Evolutionary conservation across 2,888 invertebrate genomes (phyloP), one percentile per base, ranked within the genome.

Genomic region (Pristionchus maxplancki): DNA sequence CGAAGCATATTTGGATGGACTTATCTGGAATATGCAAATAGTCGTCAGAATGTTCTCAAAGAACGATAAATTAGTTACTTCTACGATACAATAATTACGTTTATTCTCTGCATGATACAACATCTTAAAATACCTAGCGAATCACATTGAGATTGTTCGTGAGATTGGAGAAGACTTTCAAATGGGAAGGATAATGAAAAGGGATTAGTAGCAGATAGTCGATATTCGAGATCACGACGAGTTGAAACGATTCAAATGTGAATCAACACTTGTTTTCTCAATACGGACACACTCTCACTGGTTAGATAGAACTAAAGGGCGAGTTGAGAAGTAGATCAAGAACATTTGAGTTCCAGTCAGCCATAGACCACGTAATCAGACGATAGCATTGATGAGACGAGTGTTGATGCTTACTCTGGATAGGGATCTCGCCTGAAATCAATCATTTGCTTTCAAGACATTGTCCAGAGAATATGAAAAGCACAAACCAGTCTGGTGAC

Each of bases 331-430:
- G 44, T 48, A 13, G 13, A 48, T 48, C 44, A 48, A 48, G 13
- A 48, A 48, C 13, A 48, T 48, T 9, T 13, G 44, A 48, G 6
- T 48, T 48, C 50, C 50, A 50, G 20, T 17, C 28, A 64, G 28
- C 9, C 28, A 31, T 31, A 28, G 64, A 67, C 31, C 34, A 67
- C 67, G 17, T 31, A 67, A 31, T 82, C 50, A 84, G 6, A 84
- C 84, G 34, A 84, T 84, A 4, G 84, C 34, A 40, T 84, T 84
- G 58, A 84, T 84, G 11, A 84, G 84, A 17, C 84, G 84, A 34
- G 58, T 37, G 84, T 84, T 84, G 58, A 84, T 84, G 62, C 84
- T 84, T 8, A 84, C 84, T 20, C 84, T n/a, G 6, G 84, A 84
- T 4, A 84, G 58, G 6, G 84, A 84, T 8, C 84, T 58, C 31